These are phyloP conservation scores for Leucania comma DNA, from an alignment of 2,888 invertebrate genomes.

Conservation along the genomic window DNA sequence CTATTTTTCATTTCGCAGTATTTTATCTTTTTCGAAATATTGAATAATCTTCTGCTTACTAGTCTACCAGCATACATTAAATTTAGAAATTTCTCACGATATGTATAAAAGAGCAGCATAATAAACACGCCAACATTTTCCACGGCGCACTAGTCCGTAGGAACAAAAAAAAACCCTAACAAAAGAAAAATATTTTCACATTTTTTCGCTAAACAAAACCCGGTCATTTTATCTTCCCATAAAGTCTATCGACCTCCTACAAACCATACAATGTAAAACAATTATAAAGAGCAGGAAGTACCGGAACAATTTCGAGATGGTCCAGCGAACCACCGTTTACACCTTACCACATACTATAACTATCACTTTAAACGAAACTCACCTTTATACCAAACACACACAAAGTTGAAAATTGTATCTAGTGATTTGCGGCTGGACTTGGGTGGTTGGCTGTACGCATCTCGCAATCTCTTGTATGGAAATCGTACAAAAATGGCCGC, in stretches of 20 bases:
- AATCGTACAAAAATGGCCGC: constrained; percentile 74
- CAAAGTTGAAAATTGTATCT: constrained; percentile 23
- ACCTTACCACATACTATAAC: constrained; percentile 50
- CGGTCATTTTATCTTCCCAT: constrained; percentile 65
- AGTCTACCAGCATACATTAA: not conserved
- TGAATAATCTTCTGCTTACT: too few species aligned
- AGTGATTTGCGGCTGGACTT: constrained; percentile 18
- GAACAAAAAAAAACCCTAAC: constrained; percentile 42
- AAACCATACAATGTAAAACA: constrained; percentile 65
- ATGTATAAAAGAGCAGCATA: constrained; percentile 1
- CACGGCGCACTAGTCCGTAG: constrained; percentile 50
- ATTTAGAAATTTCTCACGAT: constrained; percentile 9
- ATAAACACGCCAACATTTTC: constrained; percentile 8
- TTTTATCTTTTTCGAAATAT: too few species aligned
- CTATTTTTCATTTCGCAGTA: too few species aligned
- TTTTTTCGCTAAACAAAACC: constrained; percentile 59
- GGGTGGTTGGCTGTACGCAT: constrained; percentile 64
- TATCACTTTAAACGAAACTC: constrained; percentile 30
- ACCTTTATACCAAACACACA: constrained; percentile 32
- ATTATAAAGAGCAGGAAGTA: constrained; percentile 77
- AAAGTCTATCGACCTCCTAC: constrained; percentile 71
- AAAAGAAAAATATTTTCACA: constrained; percentile 62
- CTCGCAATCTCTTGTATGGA: constrained; percentile 74
- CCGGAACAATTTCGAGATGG: constrained; percentile 81
- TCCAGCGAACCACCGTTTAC: constrained; percentile 75